Evolutionary conservation across 2,113 vertebrate genomes (phyloP).

Genomic region (Gymnobelideus leadbeateri): DNA sequence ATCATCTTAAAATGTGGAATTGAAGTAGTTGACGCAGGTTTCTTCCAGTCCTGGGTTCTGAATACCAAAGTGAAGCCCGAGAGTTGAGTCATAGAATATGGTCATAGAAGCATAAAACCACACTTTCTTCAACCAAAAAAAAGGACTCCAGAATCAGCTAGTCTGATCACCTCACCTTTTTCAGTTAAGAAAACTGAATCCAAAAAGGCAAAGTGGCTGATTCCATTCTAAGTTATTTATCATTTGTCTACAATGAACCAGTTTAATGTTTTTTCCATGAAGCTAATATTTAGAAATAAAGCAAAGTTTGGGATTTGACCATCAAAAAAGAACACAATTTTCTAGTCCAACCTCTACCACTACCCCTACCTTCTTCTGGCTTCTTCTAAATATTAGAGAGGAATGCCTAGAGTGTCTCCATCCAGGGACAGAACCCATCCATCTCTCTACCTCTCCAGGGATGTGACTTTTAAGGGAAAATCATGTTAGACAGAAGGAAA

Average conservation of each 20-base stretch:
- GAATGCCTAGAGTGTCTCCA: not conserved
- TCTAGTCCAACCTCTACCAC: not conserved
- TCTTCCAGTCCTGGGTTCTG: not conserved
- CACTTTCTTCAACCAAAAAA: not conserved
- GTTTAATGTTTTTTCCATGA: not conserved
- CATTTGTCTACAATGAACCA: not conserved
- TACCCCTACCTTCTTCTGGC: not conserved
- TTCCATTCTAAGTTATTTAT: not conserved
- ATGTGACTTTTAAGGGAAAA: not conserved
- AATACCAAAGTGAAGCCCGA: not conserved
- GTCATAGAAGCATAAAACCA: not conserved
- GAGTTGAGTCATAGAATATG: not conserved
- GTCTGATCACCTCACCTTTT: not conserved
- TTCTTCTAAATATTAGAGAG: not conserved
- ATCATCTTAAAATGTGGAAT: conserved; percentile 2
- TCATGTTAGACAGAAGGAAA: not conserved
- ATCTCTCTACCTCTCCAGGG: not conserved
- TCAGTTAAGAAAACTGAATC: not conserved
- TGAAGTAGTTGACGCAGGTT: not conserved
- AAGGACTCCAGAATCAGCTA: not conserved
- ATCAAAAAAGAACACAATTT: not conserved
- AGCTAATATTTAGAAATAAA: not conserved
- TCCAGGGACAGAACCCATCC: not conserved
- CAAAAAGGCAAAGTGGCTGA: not conserved
- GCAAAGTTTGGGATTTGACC: not conserved